phyloP scores from a whole-genome alignment of 2,797 vertebrate genomes.

The Melanogrammus aeglefinus region DNA sequence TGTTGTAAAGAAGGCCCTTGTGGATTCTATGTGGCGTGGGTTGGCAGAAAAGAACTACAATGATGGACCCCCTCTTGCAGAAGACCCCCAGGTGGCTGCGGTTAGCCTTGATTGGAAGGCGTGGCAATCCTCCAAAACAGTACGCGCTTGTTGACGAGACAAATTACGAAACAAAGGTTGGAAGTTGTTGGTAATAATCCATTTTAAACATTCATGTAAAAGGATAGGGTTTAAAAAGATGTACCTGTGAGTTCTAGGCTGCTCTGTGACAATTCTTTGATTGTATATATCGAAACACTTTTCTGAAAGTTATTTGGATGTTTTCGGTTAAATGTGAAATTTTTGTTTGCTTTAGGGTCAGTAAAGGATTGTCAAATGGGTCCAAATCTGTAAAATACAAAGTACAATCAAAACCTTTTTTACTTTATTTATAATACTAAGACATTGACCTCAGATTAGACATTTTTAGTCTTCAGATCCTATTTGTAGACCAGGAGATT shows the following conservation, averaged over 20 bases:
- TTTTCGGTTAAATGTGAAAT: slow-evolving; percentile 2
- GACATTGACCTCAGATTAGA: background rate
- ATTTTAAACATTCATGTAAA: background rate
- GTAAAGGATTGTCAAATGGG: slow-evolving; percentile 4
- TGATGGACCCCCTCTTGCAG: background rate
- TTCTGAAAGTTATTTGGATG: slow-evolving; percentile 3
- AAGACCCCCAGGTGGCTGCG: background rate
- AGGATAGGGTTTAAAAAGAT: background rate
- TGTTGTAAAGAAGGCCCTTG: background rate
- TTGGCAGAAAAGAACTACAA: background rate
- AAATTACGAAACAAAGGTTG: background rate
- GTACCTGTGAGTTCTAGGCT: slow-evolving; percentile 10
- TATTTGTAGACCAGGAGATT: too few relatives aligned
- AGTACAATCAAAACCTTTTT: slow-evolving; percentile 10
- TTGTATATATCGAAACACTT: slow-evolving; percentile 9
- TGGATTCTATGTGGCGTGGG: background rate
- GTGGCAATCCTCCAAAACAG: background rate
- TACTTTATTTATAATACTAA: background rate
- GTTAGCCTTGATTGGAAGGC: background rate
- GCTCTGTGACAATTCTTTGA: slow-evolving; percentile 7
- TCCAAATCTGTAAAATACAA: slow-evolving; percentile 3
- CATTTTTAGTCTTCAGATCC: too few relatives aligned
- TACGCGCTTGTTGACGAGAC: background rate
- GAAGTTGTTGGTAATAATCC: background rate
- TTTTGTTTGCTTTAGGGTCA: slow-evolving; percentile 10